These are phyloP conservation scores for Enteromius radiatus DNA, from an alignment of 2,797 vertebrate species.

Conservation along the genomic window DNA sequence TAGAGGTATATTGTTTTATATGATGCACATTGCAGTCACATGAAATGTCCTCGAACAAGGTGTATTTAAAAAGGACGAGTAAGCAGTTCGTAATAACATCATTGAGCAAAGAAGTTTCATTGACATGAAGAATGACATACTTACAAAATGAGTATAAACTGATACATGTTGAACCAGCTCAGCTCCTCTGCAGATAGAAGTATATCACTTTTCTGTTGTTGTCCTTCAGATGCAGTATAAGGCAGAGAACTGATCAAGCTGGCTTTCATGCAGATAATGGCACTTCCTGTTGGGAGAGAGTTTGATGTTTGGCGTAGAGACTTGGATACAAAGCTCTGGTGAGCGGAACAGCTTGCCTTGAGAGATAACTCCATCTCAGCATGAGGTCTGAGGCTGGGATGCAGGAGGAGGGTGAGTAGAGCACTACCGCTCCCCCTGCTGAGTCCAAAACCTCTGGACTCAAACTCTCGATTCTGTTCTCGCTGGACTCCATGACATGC, in stretches of 20 bases:
- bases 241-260: slow-evolving; percentile 45
- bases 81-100: background rate
- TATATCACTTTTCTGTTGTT: slow-evolving; percentile 6
- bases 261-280: slow-evolving; percentile 99
- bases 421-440: slow-evolving; percentile 90
- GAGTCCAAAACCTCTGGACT: slow-evolving; percentile 77
- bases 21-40: background rate
- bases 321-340: slow-evolving; percentile 47
- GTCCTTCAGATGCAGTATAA: slow-evolving; percentile 30
- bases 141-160: background rate
- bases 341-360: slow-evolving; percentile 62
- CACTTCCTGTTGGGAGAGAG: slow-evolving; percentile 77
- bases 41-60: background rate
- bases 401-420: slow-evolving; percentile 13
- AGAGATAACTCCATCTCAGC: slow-evolving; percentile 99
- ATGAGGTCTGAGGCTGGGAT: slow-evolving; percentile 82
- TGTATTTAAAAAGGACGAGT: background rate
- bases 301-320: slow-evolving; percentile 94
- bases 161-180: background rate
- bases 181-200: background rate
- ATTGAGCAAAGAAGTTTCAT: background rate
- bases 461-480: slow-evolving; percentile 33
- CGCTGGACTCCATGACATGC: slow-evolving; percentile 16
- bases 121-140: slow-evolving; percentile 3
- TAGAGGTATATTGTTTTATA: background rate